phyloP scores from a whole-genome alignment of 2,888 invertebrate genomes.

The Cylindroiulus punctatus region DNA sequence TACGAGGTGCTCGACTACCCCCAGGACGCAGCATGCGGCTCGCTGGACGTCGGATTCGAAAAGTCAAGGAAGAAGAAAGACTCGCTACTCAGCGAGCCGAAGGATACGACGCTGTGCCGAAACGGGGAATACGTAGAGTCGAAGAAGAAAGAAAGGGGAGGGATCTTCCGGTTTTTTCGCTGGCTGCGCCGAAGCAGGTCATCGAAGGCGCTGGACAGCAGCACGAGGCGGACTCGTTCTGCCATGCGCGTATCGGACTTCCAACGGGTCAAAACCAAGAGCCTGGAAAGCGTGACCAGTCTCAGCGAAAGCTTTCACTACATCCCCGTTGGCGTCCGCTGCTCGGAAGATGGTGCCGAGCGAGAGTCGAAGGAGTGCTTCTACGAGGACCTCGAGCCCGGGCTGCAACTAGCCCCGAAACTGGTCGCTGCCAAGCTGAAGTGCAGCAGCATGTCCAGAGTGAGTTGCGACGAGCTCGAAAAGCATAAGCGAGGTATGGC shows the following conservation, averaged over 20 bases:
- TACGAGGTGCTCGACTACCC: conserved; percentile 54
- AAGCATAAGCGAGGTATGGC: neutral
- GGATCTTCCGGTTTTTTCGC: conserved; percentile 58
- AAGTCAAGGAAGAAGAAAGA: conserved; percentile 29
- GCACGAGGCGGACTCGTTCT: neutral
- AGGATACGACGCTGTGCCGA: neutral
- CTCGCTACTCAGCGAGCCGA: neutral
- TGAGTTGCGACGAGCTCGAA: neutral
- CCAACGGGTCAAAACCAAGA: conserved; percentile 44
- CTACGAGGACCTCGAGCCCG: conserved; percentile 50
- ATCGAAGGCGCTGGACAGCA: conserved; percentile 47
- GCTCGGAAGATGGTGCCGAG: neutral
- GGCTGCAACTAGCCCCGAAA: neutral
- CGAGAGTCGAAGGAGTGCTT: neutral
- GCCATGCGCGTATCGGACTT: conserved; percentile 40
- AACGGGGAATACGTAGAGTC: neutral
- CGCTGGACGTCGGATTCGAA: neutral
- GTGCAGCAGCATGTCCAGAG: conserved; percentile 46
- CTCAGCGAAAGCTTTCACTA: conserved; percentile 59
- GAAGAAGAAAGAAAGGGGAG: conserved; percentile 56
- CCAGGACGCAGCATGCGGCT: neutral
- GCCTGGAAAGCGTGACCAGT: conserved; percentile 58
- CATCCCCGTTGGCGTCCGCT: conserved; percentile 55
- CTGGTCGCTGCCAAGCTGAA: neutral
- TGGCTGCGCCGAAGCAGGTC: conserved; percentile 57